Evolutionary conservation across 1,140 invertebrate genomes (phyloP), one percentile per base, ranked within the genome.

Genomic region (Bombus turneri): DNA sequence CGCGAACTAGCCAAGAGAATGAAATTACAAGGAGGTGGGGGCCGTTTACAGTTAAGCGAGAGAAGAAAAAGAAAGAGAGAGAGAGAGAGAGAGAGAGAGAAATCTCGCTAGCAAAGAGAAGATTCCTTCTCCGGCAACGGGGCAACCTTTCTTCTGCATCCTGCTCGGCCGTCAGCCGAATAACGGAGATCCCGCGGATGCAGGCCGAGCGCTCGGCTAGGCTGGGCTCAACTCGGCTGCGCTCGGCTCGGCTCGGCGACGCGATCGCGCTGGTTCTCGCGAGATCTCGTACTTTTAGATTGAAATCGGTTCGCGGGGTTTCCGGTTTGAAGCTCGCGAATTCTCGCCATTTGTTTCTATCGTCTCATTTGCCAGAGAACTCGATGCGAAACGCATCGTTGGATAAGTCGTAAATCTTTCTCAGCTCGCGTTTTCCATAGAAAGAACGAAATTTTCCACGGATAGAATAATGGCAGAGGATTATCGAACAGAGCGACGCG

Each of bases 31-130:
- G 18, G 8, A 34, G 71, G 83, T 85, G 71, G 84, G 84, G 47
- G 69, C 5, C 5, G 41, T 87, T 87, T 87, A 87, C 86, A 85
- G 86, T 87, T 87, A 87, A 37, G 6, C 76, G 68, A 59, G 47
- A 66, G 47, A 53, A 53, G 47, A 53, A 53, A 5, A 53, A 53
- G 18, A 22, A 47, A 53, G 47, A 22, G 5, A 53, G 47, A 53
- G 31, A 53, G 5, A 22, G 47, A 53, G 15, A 47, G 47, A 47
- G 53, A 28, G 22, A 15, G 47, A 81, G 87, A 80, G 71, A 84
- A n/a, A 82, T 72, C 28, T 34, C 41, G 28, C 72, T n/a, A 5
- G 71, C 28, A 34, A 66, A 15, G 37, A 62, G 41, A 64, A 68
- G 78, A 73, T 75, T 83, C 73, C 28, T 68, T 77, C 59, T 68